Percentiles rank a stretch among this genome's conserved stretches.
Evolutionary conservation across 2,113 vertebrate genomes (phyloP).

Genomic region (Phaetusa simplex): DNA sequence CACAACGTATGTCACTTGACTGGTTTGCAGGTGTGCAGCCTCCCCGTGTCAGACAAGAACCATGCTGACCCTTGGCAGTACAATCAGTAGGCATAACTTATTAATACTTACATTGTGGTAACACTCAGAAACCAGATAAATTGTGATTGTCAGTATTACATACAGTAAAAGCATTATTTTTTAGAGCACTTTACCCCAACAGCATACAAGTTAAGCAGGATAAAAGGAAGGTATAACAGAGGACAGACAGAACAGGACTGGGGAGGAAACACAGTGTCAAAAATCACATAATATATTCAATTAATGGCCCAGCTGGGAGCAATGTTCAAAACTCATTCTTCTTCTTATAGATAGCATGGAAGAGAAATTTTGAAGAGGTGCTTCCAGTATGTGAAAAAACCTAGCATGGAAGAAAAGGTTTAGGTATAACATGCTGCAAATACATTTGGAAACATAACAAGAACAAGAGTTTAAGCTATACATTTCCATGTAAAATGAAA

Average conservation of each 20-base stretch:
- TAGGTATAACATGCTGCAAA: neutral
- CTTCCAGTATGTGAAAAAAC: neutral
- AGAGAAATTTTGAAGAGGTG: neutral
- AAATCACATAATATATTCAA: neutral
- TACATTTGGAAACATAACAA: neutral
- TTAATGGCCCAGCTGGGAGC: neutral
- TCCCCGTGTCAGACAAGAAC: neutral
- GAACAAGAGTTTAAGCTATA: neutral
- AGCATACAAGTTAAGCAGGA: neutral
- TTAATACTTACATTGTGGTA: neutral
- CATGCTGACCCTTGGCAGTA: neutral
- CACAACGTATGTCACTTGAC: rapidly evolving
- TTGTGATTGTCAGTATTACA: neutral
- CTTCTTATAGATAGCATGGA: neutral
- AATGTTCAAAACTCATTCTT: neutral
- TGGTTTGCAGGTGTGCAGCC: neutral
- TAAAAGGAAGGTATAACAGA: neutral
- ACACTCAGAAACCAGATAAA: neutral
- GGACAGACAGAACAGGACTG: neutral
- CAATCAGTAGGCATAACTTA: neutral
- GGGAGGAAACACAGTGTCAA: neutral
- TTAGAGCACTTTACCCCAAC: neutral
- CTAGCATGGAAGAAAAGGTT: neutral
- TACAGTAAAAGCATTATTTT: neutral
- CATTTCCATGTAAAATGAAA: neutral